These are phyloP conservation scores for Sturnus vulgaris DNA, from an alignment of 2,113 vertebrate genomes.

Conservation along the genomic window DNA sequence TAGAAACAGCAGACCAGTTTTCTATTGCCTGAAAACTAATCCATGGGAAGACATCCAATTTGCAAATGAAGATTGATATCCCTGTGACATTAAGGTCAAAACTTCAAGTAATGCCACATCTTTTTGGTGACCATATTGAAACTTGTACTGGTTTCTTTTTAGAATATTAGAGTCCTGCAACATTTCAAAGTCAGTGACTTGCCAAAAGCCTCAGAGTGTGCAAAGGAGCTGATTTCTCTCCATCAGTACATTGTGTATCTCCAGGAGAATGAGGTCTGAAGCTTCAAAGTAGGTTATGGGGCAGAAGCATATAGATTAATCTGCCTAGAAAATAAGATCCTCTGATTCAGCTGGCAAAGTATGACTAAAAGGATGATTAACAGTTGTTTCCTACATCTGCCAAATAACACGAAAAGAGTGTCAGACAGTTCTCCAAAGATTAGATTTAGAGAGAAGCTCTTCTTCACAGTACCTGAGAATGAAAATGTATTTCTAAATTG, in stretches of 20 bases:
- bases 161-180: not conserved
- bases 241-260: not conserved
- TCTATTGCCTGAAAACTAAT: not conserved
- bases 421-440: not conserved
- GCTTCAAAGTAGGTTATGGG: not conserved
- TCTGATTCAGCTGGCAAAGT: not conserved
- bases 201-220: not conserved
- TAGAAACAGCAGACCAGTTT: not conserved
- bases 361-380: not conserved
- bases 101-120: not conserved
- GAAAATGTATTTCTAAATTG: not conserved
- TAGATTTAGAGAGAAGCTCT: not conserved
- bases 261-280: not conserved
- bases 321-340: not conserved
- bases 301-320: not conserved
- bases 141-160: not conserved
- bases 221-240: not conserved
- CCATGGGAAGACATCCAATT: not conserved
- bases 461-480: not conserved
- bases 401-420: not conserved
- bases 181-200: not conserved
- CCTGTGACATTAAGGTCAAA: not conserved
- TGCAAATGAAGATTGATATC: not conserved
- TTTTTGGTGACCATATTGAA: not conserved
- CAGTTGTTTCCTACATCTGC: not conserved